Conservation (phyloP, 2,113 vertebrate species). For the Triplophysa tibetana region DNA sequence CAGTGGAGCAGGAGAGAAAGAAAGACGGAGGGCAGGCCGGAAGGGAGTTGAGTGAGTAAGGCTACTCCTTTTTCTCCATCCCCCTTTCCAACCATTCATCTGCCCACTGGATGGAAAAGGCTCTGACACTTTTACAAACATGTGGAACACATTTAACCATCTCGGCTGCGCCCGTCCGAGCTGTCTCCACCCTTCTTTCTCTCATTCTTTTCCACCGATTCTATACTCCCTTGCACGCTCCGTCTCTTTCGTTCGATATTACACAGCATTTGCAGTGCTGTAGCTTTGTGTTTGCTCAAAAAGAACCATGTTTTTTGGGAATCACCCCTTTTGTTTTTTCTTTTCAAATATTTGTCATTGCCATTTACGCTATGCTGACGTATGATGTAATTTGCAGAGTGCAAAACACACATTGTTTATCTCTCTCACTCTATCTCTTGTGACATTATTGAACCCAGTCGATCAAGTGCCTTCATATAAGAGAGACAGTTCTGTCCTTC, state of each 20-base stretch:
- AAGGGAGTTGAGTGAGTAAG: slow-evolving; percentile 10
- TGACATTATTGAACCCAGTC: neutral
- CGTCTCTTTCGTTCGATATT: neutral
- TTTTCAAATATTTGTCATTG: neutral
- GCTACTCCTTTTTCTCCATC: slow-evolving; percentile 33
- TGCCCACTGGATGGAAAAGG: slow-evolving; percentile 29
- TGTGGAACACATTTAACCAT: slow-evolving; percentile 76
- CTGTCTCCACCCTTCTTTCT: slow-evolving; percentile 66
- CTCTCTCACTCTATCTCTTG: slow-evolving; percentile 31
- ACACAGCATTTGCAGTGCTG: slow-evolving; percentile 1
- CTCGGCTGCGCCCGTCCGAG: slow-evolving; percentile 66
- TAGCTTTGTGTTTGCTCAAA: neutral
- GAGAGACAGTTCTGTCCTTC: no score
- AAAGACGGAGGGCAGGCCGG: neutral
- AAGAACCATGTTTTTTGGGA: neutral
- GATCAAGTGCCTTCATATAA: neutral
- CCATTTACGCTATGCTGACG: neutral
- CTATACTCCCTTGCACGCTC: neutral
- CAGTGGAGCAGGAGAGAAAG: slow-evolving; percentile 6
- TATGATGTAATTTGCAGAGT: neutral
- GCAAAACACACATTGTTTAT: neutral
- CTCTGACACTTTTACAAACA: slow-evolving; percentile 59
- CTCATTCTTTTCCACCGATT: slow-evolving; percentile 34
- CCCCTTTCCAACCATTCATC: slow-evolving; percentile 37
- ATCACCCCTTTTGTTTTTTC: neutral